Percentiles rank a stretch among this genome's conserved stretches.
phyloP scores from a whole-genome alignment of 2,797 vertebrate species.

The Rhinichthys osculus region DNA sequence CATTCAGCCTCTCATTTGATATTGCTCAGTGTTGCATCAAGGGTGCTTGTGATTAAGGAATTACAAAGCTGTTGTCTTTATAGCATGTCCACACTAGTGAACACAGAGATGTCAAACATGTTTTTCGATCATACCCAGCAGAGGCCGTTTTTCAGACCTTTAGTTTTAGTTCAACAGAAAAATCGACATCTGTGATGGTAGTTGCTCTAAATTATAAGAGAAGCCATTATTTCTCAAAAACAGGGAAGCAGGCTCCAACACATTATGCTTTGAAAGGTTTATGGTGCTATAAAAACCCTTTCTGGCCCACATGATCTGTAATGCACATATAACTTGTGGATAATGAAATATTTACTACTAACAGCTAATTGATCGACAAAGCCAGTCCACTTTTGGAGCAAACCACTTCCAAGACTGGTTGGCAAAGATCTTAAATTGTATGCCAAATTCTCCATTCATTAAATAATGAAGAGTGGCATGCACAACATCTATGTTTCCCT shows the following conservation, averaged over 20 bases:
- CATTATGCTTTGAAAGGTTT: constrained; percentile 36
- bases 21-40: constrained; percentile 48
- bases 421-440: constrained; percentile 29
- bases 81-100: constrained; percentile 33
- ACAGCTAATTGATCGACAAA: constrained; percentile 47
- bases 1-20: constrained; percentile 23
- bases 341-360: constrained; percentile 42
- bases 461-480: constrained; percentile 21
- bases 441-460: constrained; percentile 40
- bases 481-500: constrained; percentile 35
- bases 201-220: constrained; percentile 22
- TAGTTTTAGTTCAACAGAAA: constrained; percentile 25
- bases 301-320: constrained; percentile 35
- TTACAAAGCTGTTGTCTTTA: constrained; percentile 16
- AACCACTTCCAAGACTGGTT: constrained; percentile 43
- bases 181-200: constrained; percentile 10
- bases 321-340: constrained; percentile 25
- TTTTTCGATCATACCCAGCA: not conserved
- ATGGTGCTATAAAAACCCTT: constrained; percentile 49
- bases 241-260: constrained; percentile 10
- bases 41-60: constrained; percentile 34
- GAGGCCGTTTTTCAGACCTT: not conserved
- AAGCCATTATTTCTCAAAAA: constrained; percentile 36
- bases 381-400: constrained; percentile 31
- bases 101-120: not conserved